Conservation (phyloP, 1,140 invertebrate species). For the Drosophila aff. region DNA sequence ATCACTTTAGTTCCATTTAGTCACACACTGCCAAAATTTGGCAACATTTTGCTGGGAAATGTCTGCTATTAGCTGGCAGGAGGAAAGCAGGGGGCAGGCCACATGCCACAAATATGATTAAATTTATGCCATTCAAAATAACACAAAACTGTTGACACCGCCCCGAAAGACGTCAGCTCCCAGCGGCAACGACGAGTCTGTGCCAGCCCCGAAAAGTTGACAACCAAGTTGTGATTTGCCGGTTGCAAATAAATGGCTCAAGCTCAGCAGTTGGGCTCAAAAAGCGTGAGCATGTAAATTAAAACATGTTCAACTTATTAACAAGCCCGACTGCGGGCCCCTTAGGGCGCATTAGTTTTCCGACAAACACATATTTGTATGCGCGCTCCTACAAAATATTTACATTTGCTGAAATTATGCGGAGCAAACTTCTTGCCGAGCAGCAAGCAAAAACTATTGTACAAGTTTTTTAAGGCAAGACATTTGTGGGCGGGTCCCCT, state of each 20-base stretch:
- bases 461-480: conserved; percentile 61
- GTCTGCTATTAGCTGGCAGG: conserved; percentile 9
- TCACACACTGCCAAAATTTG: conserved; percentile 11
- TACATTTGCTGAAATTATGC: conserved; percentile 75
- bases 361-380: conserved; percentile 48
- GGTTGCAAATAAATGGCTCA: conserved; percentile 33
- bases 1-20: conserved; percentile 41
- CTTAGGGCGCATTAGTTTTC: conserved; percentile 76
- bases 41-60: conserved; percentile 4
- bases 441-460: conserved; percentile 61
- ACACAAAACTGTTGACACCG: conserved; percentile 54
- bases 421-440: conserved; percentile 54
- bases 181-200: conserved; percentile 14
- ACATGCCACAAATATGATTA: conserved; percentile 64
- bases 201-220: conserved; percentile 39
- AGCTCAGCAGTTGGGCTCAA: conserved; percentile 5
- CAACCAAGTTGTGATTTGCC: conserved; percentile 51
- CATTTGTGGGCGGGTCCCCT: background rate
- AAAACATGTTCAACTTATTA: conserved; percentile 82
- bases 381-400: conserved; percentile 71
- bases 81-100: background rate
- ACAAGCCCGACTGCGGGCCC: conserved; percentile 57
- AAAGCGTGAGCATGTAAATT: conserved; percentile 66
- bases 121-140: conserved; percentile 67
- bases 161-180: conserved; percentile 44